Conservation (phyloP, 1,140 invertebrate species). For the Nasonia vitripennis region DNA sequence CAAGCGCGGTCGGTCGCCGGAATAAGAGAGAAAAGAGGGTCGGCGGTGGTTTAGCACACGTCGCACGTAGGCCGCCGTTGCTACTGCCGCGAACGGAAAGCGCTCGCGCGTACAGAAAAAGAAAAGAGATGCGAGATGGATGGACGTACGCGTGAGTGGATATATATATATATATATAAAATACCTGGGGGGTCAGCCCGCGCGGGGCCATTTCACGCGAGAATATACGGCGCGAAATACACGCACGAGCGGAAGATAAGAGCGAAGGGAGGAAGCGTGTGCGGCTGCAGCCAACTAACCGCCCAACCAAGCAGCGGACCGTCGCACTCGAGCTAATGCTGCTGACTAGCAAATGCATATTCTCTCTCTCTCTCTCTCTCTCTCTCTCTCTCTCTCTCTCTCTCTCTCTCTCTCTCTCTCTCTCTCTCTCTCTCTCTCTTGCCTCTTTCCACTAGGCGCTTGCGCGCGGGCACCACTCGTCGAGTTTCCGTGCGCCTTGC, state of each 20-base stretch:
- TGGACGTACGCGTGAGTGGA: neutral
- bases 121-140: slow-evolving; percentile 16
- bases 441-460: neutral
- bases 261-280: slow-evolving; percentile 22
- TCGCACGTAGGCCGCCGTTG: slow-evolving; percentile 19
- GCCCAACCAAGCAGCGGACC: slow-evolving; percentile 15
- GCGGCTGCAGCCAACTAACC: slow-evolving; percentile 35
- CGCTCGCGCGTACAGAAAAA: slow-evolving; percentile 11
- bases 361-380: slow-evolving; percentile 13
- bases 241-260: neutral
- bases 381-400: neutral
- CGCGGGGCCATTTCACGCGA: neutral
- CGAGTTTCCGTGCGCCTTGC: slow-evolving; percentile 10
- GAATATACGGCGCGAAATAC: slow-evolving; percentile 23
- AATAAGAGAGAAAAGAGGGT: slow-evolving; percentile 55
- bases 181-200: neutral
- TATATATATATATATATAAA: neutral
- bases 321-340: slow-evolving; percentile 40
- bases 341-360: slow-evolving; percentile 40
- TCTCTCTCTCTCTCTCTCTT: neutral
- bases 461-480: slow-evolving; percentile 34
- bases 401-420: neutral
- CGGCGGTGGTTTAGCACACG: slow-evolving; percentile 34
- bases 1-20: neutral
- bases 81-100: neutral